Base-by-base conservation (phyloP, 2,888 invertebrate species). In the Heliconius charithonia region DNA sequence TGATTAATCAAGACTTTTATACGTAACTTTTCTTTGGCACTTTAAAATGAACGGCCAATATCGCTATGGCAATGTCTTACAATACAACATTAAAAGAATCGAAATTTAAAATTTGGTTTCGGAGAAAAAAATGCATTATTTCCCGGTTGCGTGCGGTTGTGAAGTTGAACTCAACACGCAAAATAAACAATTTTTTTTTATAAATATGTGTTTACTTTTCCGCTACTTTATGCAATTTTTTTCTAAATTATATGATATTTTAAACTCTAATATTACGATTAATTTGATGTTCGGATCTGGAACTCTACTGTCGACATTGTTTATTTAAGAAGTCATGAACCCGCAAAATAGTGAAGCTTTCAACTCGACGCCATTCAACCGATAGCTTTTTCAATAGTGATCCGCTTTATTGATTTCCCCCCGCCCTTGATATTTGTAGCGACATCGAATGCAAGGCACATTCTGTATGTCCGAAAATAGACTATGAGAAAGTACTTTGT, bases 391-490 rank as follows among this genome's bases (percentile, higher is more conserved):
- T 72, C 16, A 59, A 25, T 32, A 56, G 32, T 32, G n/a, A 22
- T 12, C 25, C 13, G 9, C 37, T 32, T 13, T 72, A 59, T 72
- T 37, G 72, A 72, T 72, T 72, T 59, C 32, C 56, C 32, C 72
- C 72, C 59, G 72, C 72, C 59, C 32, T 59, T 72, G 72, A 32
- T 32, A 72, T 71, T 56, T 56, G 29, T 59, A n/a, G 72, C 59
- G 32, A 72, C n/a, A 72, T 32, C 32, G n/a, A 72, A 59, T 72
- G 32, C 59, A 72, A 72, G 59, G 32, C 59, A 72, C 16, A 67
- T 56, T 72, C 56, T 59, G n/a, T 56, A 72, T 72, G 32, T 71
- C 19, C n/a, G 29, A 72, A 72, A 72, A 72, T 72, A 72, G 72
- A 59, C n/a, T 56, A n/a, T 22, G 56, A 32, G 13, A 13, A 56